A percentile compares a stretch with the other conserved stretches of the same genome.
Evolutionary conservation across 2,888 invertebrate species (phyloP).

Genomic region (Aelia acuminata): DNA sequence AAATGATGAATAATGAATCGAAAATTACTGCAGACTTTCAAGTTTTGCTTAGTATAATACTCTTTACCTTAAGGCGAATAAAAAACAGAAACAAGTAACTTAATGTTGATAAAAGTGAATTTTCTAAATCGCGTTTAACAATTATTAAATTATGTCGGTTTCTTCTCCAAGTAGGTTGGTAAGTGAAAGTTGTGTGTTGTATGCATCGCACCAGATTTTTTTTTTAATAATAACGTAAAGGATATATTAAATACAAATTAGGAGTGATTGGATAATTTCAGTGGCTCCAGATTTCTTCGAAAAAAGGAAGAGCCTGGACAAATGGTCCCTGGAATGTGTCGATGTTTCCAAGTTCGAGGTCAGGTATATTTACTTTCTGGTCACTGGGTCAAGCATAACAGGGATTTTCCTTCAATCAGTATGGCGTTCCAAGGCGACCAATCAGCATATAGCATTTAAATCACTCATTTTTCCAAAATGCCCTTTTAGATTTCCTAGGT

Average conservation of each 20-base stretch:
- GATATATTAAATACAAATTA: not conserved
- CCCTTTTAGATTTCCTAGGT: not conserved
- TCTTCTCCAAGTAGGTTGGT: no score
- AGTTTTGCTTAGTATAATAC: no score
- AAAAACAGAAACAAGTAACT: no score
- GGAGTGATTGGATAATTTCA: not conserved
- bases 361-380: not conserved
- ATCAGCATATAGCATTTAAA: slow-evolving; percentile 5
- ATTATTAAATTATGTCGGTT: no score
- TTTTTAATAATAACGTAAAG: not conserved
- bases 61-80: no score
- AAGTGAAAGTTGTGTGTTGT: no score
- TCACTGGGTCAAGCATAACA: slow-evolving; percentile 23
- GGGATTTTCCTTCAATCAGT: slow-evolving; percentile 34
- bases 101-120: no score
- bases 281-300: not conserved
- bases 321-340: not conserved
- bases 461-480: slow-evolving; percentile 12
- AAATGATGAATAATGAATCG: no score
- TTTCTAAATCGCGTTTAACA: no score
- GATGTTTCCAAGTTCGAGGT: slow-evolving; percentile 2
- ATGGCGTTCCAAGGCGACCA: not conserved
- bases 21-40: no score
- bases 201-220: no score
- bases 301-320: not conserved